These are phyloP conservation scores for Eciton burchellii DNA, from an alignment of 1,140 invertebrate species.

Conservation along the genomic window DNA sequence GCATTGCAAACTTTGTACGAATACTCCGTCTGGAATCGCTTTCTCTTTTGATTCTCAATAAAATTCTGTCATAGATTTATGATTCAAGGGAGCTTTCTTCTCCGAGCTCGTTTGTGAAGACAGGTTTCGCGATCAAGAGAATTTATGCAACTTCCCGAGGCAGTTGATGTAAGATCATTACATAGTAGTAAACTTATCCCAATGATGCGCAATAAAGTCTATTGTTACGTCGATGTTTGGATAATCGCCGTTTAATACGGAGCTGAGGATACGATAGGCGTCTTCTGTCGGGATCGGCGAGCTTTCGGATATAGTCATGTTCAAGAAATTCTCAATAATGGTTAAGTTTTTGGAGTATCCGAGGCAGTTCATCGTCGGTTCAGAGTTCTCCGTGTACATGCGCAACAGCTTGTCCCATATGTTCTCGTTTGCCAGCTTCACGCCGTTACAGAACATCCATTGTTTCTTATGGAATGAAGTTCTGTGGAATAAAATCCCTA, in stretches of 20 bases:
- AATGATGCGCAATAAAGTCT: constrained; percentile 23
- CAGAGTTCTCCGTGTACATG: not conserved
- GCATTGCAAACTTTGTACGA: too few relatives aligned
- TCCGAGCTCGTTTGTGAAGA: not conserved
- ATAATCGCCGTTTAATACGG: not conserved
- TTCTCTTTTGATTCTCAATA: too few relatives aligned
- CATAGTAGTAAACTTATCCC: constrained; percentile 10
- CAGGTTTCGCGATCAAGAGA: not conserved
- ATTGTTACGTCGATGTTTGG: not conserved
- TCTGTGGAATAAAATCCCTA: constrained; percentile 21
- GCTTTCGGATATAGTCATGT: constrained; percentile 31
- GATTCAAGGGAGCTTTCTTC: not conserved
- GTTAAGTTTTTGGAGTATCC: not conserved
- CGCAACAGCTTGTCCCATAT: constrained; percentile 31
- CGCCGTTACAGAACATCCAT: constrained; percentile 36
- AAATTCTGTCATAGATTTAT: too few relatives aligned
- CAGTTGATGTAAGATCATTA: constrained; percentile 13
- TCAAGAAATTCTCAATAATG: constrained; percentile 38
- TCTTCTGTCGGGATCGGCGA: not conserved
- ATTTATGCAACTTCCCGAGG: not conserved
- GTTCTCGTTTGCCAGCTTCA: constrained; percentile 35
- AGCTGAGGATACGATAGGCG: constrained; percentile 2
- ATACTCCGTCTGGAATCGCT: too few relatives aligned
- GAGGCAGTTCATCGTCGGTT: not conserved
- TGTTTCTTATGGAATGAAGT: not conserved